Evolutionary conservation across 2,797 vertebrate species (phyloP).

Genomic region (Peromyscus eremicus): DNA sequence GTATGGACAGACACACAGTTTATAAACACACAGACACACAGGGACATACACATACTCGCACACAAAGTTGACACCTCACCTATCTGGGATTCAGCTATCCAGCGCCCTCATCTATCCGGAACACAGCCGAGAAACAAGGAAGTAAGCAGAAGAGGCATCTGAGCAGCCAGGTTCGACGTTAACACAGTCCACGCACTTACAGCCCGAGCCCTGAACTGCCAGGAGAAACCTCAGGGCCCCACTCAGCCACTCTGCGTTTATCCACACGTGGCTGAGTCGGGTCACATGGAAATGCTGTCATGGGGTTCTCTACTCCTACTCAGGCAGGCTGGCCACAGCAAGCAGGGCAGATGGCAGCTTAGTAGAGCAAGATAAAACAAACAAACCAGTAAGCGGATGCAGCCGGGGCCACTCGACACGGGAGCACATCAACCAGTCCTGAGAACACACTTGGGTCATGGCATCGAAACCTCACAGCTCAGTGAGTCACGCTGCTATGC

Average conservation of each 20-base stretch:
- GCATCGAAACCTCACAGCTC: background rate
- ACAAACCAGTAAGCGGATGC: background rate
- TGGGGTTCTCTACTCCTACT: background rate
- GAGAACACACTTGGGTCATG: background rate
- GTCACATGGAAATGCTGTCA: background rate
- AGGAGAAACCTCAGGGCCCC: conserved; percentile 50
- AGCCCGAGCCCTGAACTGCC: conserved; percentile 75
- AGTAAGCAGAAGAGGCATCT: conserved; percentile 82
- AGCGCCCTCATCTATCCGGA: conserved; percentile 85
- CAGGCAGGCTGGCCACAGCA: conserved; percentile 50
- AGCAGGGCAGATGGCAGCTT: conserved; percentile 46
- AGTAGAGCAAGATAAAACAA: conserved; percentile 34
- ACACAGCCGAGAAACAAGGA: conserved; percentile 83
- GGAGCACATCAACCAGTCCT: background rate
- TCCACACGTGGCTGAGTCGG: background rate
- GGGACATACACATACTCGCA: conserved; percentile 70
- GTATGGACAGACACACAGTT: conserved; percentile 47
- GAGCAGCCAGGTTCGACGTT: conserved; percentile 79
- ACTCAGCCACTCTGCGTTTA: background rate
- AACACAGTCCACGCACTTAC: conserved; percentile 68
- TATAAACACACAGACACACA: conserved; percentile 67
- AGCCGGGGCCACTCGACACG: background rate
- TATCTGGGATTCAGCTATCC: conserved; percentile 85
- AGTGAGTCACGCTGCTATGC: background rate
- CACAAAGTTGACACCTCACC: conserved; percentile 83